A percentile compares a stretch with the other conserved stretches of the same genome.
phyloP scores from a whole-genome alignment of 2,888 invertebrate species.

The Leucozona laternaria region DNA sequence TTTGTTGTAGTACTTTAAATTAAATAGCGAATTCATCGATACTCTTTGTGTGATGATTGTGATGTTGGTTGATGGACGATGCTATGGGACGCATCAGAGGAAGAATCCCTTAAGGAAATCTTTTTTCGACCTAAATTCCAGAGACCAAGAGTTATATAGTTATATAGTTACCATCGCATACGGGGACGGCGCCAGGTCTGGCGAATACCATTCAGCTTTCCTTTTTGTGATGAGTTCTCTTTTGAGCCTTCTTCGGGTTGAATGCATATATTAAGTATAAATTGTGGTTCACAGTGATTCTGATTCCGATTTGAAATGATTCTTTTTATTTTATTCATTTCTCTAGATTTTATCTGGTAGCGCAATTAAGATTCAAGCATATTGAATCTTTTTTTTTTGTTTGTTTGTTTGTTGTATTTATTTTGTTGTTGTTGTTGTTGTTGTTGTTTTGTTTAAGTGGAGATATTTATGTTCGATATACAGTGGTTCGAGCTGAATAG shows the following conservation, averaged over 20 bases:
- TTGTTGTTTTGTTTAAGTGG: not conserved
- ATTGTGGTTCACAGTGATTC: conserved; percentile 35
- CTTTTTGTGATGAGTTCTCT: conserved; percentile 70
- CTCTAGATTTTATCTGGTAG: conserved; percentile 62
- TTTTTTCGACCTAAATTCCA: conserved; percentile 74
- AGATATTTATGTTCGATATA: not conserved
- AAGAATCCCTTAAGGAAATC: conserved; percentile 64
- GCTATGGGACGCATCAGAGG: not conserved
- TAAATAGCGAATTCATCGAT: conserved; percentile 44
- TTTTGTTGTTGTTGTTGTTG: not conserved
- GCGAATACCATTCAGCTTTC: conserved; percentile 73
- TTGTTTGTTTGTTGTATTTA: conserved; percentile 7
- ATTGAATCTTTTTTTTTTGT: conserved; percentile 51
- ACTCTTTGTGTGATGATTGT: not conserved
- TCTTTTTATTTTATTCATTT: conserved; percentile 38
- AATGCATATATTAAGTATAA: conserved; percentile 61
- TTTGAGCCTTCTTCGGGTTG: conserved; percentile 65
- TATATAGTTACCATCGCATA: conserved; percentile 27
- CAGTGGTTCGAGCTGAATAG: not conserved
- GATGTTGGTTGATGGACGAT: conserved; percentile 1
- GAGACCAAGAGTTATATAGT: conserved; percentile 51
- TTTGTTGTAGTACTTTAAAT: conserved; percentile 41
- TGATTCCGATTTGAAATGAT: conserved; percentile 53
- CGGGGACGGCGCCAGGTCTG: conserved; percentile 70
- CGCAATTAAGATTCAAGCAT: conserved; percentile 68